These are phyloP conservation scores for Hoplias malabaricus DNA, from an alignment of 2,113 vertebrate genomes.

Conservation along the genomic window DNA sequence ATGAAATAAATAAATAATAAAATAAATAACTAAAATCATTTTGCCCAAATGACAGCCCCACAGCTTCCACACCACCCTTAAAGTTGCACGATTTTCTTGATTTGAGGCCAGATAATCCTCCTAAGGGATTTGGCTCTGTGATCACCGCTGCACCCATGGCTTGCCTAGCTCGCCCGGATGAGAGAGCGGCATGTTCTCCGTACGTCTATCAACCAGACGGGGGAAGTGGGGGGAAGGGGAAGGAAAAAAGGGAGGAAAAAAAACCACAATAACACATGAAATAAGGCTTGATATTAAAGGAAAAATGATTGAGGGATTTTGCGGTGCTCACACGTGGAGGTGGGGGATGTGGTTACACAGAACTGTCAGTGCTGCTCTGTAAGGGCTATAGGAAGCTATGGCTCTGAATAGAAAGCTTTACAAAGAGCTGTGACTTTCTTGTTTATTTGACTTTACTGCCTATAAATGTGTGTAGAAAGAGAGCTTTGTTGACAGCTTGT, in stretches of 20 bases:
- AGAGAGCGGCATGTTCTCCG: constrained; percentile 11
- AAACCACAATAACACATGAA: constrained; percentile 6
- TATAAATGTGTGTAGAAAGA: too few species aligned
- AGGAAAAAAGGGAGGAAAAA: background rate
- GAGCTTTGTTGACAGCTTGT: background rate
- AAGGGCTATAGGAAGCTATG: background rate
- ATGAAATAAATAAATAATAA: too few species aligned
- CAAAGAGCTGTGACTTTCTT: too few species aligned
- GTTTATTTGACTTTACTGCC: too few species aligned
- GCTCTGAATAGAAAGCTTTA: background rate
- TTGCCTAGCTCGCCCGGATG: constrained; percentile 4
- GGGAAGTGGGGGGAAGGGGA: background rate
- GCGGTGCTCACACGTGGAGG: background rate
- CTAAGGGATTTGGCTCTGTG: constrained; percentile 65
- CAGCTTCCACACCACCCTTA: constrained; percentile 52
- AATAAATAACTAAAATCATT: too few species aligned
- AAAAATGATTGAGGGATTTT: background rate
- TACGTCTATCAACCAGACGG: constrained; percentile 11
- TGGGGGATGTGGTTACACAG: background rate
- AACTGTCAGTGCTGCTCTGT: background rate
- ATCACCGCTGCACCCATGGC: constrained; percentile 52
- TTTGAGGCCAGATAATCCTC: constrained; percentile 69
- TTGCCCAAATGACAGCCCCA: constrained; percentile 1
- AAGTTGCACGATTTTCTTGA: constrained; percentile 69
- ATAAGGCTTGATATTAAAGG: constrained; percentile 2